Percentiles rank a stretch among this genome's conserved stretches.
These are phyloP conservation scores for Chaetorhynchus papuensis DNA, from an alignment of 2,113 vertebrate species.

Conservation along the genomic window DNA sequence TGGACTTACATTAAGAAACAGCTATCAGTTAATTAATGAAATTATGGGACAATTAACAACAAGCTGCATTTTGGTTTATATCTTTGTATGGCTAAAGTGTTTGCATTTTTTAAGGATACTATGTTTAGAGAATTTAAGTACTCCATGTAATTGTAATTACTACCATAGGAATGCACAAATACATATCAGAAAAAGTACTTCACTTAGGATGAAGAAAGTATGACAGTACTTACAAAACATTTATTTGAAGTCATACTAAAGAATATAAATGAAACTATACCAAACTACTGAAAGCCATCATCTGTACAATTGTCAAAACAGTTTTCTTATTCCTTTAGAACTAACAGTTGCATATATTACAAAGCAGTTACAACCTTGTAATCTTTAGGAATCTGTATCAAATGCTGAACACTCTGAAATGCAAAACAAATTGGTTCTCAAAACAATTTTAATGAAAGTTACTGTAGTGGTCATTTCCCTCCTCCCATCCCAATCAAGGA, in stretches of 20 bases:
- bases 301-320: conserved; percentile 57
- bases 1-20: conserved; percentile 19
- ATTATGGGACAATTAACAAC: conserved; percentile 13
- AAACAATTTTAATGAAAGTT: conserved; percentile 68
- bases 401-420: conserved; percentile 64
- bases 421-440: conserved; percentile 60
- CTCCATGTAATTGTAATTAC: conserved; percentile 28
- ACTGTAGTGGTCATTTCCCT: background rate
- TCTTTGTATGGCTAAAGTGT: background rate
- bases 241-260: conserved; percentile 56
- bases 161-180: conserved; percentile 35
- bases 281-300: conserved; percentile 45
- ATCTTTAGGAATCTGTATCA: conserved; percentile 27
- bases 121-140: background rate
- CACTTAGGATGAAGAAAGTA: conserved; percentile 26
- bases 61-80: conserved; percentile 34
- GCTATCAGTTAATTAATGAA: background rate
- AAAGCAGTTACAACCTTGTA: conserved; percentile 63
- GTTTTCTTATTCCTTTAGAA: conserved; percentile 8
- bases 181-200: conserved; percentile 34
- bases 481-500: conserved; percentile 41
- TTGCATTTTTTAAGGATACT: background rate
- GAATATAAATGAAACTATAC: conserved; percentile 54
- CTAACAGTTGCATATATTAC: conserved; percentile 53
- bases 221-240: conserved; percentile 41